Percentiles rank a stretch among this genome's conserved stretches.
phyloP scores from a whole-genome alignment of 2,113 vertebrate species.

The Ptychochromis oligacanthus region DNA sequence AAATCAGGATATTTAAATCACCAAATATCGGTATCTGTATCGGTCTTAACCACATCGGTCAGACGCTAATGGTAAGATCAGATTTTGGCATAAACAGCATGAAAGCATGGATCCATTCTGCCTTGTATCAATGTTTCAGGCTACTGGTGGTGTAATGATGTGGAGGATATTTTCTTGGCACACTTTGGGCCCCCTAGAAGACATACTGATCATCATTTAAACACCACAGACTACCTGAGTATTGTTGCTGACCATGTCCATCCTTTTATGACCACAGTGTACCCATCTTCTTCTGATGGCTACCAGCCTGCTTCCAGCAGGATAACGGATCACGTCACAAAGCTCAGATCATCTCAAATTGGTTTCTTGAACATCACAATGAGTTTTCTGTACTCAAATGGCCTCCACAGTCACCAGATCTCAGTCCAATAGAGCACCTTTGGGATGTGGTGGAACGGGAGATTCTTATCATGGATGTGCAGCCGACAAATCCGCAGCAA shows the following conservation, averaged over 20 bases:
- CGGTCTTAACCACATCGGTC: no score
- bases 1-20: no score
- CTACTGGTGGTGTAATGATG: background rate
- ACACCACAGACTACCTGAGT: background rate
- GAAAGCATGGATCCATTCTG: background rate
- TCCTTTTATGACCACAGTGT: background rate
- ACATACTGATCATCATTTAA: no score
- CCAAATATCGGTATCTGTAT: no score
- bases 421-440: no score
- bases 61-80: background rate
- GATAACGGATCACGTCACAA: background rate
- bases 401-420: background rate
- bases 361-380: background rate
- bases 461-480: background rate
- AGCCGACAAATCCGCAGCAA: background rate
- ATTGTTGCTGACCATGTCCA: background rate
- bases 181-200: background rate
- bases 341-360: background rate
- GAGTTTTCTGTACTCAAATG: background rate
- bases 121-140: background rate
- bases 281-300: background rate
- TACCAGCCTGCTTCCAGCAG: slow-evolving; percentile 1
- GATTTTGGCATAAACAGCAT: background rate
- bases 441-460: no score
- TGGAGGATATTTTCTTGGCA: background rate